Evolutionary conservation across 37 sponge, comb jelly and placozoan genomes (phyloP).

Genomic region (Crambe crambe): DNA sequence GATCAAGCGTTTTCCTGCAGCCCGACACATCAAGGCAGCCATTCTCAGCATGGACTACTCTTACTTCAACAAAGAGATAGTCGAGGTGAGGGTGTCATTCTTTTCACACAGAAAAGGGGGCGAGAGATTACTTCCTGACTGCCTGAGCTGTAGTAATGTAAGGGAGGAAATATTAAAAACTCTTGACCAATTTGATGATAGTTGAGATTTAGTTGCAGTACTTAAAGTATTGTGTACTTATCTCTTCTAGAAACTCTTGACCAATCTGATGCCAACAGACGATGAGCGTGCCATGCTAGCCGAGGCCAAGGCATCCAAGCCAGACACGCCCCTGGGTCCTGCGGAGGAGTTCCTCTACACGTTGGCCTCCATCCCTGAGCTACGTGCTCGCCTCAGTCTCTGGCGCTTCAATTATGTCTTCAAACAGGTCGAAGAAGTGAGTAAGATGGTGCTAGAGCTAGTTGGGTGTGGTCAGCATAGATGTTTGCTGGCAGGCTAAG

Average conservation of each 20-base stretch:
- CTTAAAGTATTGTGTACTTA: background rate
- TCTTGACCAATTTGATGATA: no score
- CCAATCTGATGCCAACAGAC: slow-evolving; percentile 74
- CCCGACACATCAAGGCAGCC: slow-evolving; percentile 86
- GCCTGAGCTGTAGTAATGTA: no score
- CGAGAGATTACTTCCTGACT: no score
- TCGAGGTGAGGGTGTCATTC: slow-evolving; percentile 49
- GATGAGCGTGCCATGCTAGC: slow-evolving; percentile 76
- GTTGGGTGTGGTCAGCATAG: no score
- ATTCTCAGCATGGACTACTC: slow-evolving; percentile 90
- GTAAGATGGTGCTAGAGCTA: background rate
- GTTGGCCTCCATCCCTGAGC: slow-evolving; percentile 84
- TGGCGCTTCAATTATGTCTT: slow-evolving; percentile 89
- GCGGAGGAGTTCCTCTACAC: slow-evolving; percentile 93
- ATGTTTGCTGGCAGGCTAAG: no score
- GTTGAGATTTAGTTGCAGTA: background rate
- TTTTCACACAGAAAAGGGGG: no score
- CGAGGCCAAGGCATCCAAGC: slow-evolving; percentile 70
- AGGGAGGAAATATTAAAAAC: no score
- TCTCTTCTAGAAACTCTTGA: slow-evolving; percentile 61
- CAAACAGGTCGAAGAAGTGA: slow-evolving; percentile 78
- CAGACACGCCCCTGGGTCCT: slow-evolving; percentile 80
- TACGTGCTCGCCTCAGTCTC: slow-evolving; percentile 79
- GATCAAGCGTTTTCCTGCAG: slow-evolving; percentile 79
- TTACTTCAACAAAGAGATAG: slow-evolving; percentile 82